phyloP scores from a whole-genome alignment of 2,888 invertebrate genomes.

The Cerastis rubricosa region DNA sequence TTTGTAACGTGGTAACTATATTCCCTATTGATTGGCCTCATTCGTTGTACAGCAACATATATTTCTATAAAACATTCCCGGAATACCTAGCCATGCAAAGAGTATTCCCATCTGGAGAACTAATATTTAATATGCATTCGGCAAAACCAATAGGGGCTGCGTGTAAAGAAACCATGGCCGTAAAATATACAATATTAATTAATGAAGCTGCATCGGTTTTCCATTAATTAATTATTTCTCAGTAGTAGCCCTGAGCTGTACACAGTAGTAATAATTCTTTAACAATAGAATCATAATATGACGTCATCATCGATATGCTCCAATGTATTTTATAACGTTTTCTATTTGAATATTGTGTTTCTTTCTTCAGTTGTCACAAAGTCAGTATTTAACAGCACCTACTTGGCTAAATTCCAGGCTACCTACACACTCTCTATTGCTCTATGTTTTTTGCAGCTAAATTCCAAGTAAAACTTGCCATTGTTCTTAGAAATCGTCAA shows the following conservation, averaged over 20 bases:
- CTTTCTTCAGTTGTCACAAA: too few species aligned
- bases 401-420: background rate
- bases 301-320: too few species aligned
- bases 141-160: conserved; percentile 16
- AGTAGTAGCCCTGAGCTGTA: background rate
- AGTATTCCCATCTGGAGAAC: too few species aligned
- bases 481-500: background rate
- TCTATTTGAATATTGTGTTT: too few species aligned
- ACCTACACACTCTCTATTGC: background rate
- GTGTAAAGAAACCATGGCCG: conserved; percentile 2
- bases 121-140: conserved; percentile 36
- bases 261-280: background rate
- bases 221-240: background rate
- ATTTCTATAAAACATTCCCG: conserved; percentile 24
- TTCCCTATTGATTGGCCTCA: conserved; percentile 3
- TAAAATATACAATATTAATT: conserved; percentile 30
- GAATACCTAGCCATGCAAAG: conserved; percentile 10
- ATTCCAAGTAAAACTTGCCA: background rate
- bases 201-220: conserved; percentile 11
- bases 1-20: background rate
- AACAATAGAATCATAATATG: too few species aligned
- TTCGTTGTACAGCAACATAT: conserved; percentile 13
- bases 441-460: background rate
- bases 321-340: too few species aligned
- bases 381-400: background rate